Percentiles rank a stretch among this genome's conserved stretches.
These are phyloP conservation scores for Poecilia wingei DNA, from an alignment of 2,797 vertebrate species.

Conservation along the genomic window DNA sequence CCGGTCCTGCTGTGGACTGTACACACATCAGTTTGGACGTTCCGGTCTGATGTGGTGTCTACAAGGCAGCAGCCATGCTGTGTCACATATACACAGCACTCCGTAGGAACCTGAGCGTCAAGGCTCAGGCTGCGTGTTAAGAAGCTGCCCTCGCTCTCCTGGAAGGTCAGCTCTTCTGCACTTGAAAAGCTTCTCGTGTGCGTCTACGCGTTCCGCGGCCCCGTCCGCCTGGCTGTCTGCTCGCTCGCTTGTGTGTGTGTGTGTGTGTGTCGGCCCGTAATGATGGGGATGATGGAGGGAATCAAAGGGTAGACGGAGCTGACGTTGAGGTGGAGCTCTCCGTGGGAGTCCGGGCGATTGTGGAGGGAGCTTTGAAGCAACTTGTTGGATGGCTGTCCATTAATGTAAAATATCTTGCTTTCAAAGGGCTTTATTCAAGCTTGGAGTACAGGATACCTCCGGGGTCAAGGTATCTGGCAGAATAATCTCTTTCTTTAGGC, in stretches of 20 bases:
- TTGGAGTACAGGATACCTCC: constrained; percentile 67
- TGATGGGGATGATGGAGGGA: constrained; percentile 82
- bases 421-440: constrained; percentile 84
- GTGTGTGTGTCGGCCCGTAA: constrained; percentile 81
- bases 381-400: constrained; percentile 84
- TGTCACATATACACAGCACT: constrained; percentile 60
- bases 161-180: constrained; percentile 72
- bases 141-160: constrained; percentile 70
- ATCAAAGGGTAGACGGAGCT: constrained; percentile 82
- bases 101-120: constrained; percentile 61
- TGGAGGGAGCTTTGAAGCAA: constrained; percentile 83
- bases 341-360: constrained; percentile 81
- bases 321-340: constrained; percentile 68
- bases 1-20: constrained; percentile 54
- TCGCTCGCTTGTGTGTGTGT: constrained; percentile 50
- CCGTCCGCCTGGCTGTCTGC: constrained; percentile 52
- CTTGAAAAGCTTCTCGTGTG: constrained; percentile 72
- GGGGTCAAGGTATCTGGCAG: constrained; percentile 75
- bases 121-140: constrained; percentile 69
- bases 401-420: constrained; percentile 85
- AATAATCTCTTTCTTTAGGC: constrained; percentile 72
- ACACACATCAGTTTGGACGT: constrained; percentile 60
- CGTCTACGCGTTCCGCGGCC: constrained; percentile 64
- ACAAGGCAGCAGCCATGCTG: constrained; percentile 67
- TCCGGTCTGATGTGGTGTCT: constrained; percentile 66